Base-by-base conservation (phyloP, 2,888 invertebrate species). In the Pyrochroa serraticornis region DNA sequence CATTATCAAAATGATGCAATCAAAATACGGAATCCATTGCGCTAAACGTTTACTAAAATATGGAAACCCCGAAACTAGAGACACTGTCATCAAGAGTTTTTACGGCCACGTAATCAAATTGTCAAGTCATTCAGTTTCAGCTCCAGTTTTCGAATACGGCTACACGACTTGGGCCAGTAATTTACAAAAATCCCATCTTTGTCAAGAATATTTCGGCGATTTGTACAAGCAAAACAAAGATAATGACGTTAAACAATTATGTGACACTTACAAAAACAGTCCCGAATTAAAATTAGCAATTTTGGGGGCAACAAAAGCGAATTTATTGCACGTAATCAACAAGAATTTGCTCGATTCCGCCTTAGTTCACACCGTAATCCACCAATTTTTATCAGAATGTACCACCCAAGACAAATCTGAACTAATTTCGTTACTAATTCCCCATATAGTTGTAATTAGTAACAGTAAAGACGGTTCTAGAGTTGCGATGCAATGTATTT, bases 161-260 rank as follows among this genome's bases (percentile, higher is more conserved):
- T 97, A 92, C 77, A 86, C 91, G 49, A 90, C 89, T 56, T 91
- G 87, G 81, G 92, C 95, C 0, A 89, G 85, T 22, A 85, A 88
- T 1, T 80, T 83, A 53, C 92, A 96, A 69, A 91, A 95, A 71
- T 79, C 82, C 22, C 81, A 85, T 59, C 87, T 97, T 77, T 86
- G 92, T 53, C 94, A 95, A 75, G 97, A 97, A 79, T 95, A 97
- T 76, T 97, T 93, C 80, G 93, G 95, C 0, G 93, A 93, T 61
- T 86, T 94, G 71, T 96, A 90, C 75, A 89, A 87, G 77, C 77
- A 85, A 80, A 79, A 84, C 2, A 93, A 92, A 75, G 91, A 92
- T 75, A 82, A 85, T n/a, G 83, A 84, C 45, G 82, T 92, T 0
- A 86, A 85, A 67, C 84, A 85, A 36, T 76, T 96, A 7, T 82